Conservation (phyloP, 2,797 vertebrate genomes). For the Etheostoma nigrum region DNA sequence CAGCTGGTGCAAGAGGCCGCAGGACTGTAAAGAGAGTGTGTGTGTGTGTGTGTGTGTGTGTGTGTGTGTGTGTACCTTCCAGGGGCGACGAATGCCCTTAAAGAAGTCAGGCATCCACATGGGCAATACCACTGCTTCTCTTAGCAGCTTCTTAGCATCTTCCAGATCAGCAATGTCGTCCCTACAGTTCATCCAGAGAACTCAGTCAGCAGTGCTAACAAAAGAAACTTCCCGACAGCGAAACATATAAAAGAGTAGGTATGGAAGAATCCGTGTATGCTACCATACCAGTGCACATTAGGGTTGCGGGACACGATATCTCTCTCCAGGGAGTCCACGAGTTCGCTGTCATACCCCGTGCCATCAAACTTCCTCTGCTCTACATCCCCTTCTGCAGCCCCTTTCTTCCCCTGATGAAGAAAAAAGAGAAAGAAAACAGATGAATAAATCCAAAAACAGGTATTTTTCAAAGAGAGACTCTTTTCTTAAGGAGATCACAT, state of each 20-base stretch:
- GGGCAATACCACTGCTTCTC: conserved; percentile 97
- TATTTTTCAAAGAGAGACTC: neutral
- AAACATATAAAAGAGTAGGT: neutral
- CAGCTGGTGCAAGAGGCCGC: conserved; percentile 2
- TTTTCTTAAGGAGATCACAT: neutral
- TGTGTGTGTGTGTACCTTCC: conserved; percentile 89
- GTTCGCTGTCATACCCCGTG: conserved; percentile 91
- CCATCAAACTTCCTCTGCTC: conserved; percentile 95
- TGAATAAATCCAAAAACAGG: neutral
- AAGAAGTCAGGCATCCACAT: conserved; percentile 99
- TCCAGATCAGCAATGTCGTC: conserved; percentile 97
- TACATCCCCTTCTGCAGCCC: conserved; percentile 85
- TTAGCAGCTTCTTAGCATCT: conserved; percentile 97
- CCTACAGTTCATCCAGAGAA: conserved; percentile 80
- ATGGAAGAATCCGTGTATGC: neutral
- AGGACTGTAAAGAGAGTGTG: conserved; percentile 12
- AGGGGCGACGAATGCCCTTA: conserved; percentile 97
- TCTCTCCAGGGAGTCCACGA: conserved; percentile 94
- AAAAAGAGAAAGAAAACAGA: neutral
- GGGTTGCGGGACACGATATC: conserved; percentile 97
- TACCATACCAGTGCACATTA: conserved; percentile 92
- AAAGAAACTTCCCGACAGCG: neutral
- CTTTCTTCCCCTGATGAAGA: conserved; percentile 89
- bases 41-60: conserved; percentile 26
- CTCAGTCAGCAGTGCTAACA: conserved; percentile 16